Percentiles rank a stretch among this genome's conserved stretches.
Evolutionary conservation across 2,888 invertebrate genomes (phyloP).

Genomic region (Gortyna flavago): DNA sequence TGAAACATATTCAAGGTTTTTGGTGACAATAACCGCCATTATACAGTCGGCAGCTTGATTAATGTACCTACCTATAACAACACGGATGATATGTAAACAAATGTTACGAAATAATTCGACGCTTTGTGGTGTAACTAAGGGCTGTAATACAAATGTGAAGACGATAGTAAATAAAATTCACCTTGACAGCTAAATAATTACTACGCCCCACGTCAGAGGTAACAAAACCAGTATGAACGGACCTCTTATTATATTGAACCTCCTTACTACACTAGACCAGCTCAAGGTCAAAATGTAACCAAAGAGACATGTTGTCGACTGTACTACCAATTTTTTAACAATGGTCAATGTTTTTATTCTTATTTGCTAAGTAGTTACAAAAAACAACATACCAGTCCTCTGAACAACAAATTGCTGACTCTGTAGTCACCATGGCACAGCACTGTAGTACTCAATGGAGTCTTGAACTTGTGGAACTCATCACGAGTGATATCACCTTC

Average conservation of each 20-base stretch:
- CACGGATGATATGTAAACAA: neutral
- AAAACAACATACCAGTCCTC: constrained; percentile 52
- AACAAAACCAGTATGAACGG: neutral
- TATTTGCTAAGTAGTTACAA: neutral
- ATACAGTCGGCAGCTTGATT: neutral
- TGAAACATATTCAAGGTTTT: constrained; percentile 3
- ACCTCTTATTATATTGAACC: neutral
- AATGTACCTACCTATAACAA: neutral
- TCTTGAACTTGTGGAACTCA: constrained; percentile 59
- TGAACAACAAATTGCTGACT: constrained; percentile 72
- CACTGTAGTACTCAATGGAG: constrained; percentile 66
- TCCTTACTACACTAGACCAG: neutral
- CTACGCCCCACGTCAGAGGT: too few species aligned
- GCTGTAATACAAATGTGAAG: too few species aligned
- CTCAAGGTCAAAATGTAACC: neutral
- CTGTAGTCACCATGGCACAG: constrained; percentile 75
- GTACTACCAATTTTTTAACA: neutral
- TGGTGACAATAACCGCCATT: neutral
- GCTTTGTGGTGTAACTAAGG: neutral
- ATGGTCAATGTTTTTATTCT: neutral
- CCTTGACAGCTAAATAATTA: neutral
- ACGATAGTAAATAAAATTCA: neutral
- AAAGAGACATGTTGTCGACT: too few species aligned
- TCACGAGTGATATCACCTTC: constrained; percentile 10
- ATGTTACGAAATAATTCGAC: neutral